phyloP scores from a whole-genome alignment of 2,797 vertebrate genomes.

The Danio kyathit region DNA sequence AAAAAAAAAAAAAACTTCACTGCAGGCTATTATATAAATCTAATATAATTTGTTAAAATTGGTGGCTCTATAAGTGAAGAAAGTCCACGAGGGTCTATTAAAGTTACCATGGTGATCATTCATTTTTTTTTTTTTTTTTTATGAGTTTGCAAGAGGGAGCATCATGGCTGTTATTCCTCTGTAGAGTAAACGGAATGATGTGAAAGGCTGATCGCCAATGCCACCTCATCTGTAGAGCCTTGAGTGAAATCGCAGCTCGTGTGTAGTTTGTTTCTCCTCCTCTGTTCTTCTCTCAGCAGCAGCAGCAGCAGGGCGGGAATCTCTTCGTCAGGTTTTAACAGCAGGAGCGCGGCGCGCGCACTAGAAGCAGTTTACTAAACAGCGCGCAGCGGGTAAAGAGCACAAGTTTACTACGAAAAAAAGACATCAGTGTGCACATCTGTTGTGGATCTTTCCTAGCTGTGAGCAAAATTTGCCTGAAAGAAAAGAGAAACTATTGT shows the following conservation, averaged over 20 bases:
- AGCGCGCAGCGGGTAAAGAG: background rate
- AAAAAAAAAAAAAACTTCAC: too few relatives aligned
- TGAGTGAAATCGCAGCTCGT: background rate
- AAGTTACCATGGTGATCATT: background rate
- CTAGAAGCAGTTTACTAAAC: background rate
- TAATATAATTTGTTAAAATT: background rate
- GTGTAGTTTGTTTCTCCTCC: conserved; percentile 17
- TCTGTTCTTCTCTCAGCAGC: background rate
- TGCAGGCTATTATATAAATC: background rate
- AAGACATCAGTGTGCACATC: too few relatives aligned
- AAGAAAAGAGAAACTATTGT: background rate
- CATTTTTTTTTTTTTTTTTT: conserved; percentile 2
- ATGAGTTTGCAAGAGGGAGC: background rate
- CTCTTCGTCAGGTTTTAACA: background rate
- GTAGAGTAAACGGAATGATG: background rate
- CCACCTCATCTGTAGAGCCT: background rate
- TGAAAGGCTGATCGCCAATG: background rate
- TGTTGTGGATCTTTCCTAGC: background rate
- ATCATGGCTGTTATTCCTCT: background rate
- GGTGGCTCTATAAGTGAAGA: background rate
- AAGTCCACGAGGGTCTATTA: background rate
- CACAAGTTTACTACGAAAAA: conserved; percentile 21
- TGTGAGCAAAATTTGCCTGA: background rate
- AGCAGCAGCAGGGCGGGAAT: conserved; percentile 16
- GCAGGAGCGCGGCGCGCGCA: background rate